Evolutionary conservation across 2,888 invertebrate species (phyloP).

Genomic region (Malthinus flaveolus): DNA sequence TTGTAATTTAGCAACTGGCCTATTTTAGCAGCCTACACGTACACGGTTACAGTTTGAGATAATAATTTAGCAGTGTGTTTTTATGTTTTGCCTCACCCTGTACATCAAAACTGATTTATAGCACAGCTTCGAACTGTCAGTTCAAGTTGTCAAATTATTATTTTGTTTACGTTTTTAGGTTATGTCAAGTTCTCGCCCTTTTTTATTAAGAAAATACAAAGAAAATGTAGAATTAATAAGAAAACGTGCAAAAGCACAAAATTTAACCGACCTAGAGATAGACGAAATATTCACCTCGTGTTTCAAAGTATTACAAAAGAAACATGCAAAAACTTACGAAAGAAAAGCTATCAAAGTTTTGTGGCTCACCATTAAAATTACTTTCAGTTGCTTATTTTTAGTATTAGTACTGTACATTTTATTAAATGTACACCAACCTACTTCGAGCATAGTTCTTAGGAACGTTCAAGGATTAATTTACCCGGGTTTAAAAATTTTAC

Average conservation of each 20-base stretch:
- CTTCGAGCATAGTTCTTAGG: conserved; percentile 68
- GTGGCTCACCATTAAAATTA: conserved; percentile 31
- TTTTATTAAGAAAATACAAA: conserved; percentile 57
- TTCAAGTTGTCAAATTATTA: neutral
- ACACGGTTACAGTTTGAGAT: too few species aligned
- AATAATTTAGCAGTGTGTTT: too few species aligned
- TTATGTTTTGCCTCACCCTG: too few species aligned
- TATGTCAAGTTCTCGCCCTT: conserved; percentile 47
- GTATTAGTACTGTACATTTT: conserved; percentile 54
- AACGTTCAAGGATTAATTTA: conserved; percentile 81
- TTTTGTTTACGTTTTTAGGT: conserved; percentile 13
- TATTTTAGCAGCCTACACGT: too few species aligned
- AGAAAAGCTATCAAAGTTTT: conserved; percentile 22
- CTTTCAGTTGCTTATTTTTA: conserved; percentile 43
- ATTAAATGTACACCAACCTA: conserved; percentile 63
- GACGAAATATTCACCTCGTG: conserved; percentile 62
- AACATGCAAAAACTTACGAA: conserved; percentile 30
- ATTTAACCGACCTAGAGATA: conserved; percentile 66
- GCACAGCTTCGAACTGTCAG: neutral
- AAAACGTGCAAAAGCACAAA: conserved; percentile 61
- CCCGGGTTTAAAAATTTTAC: conserved; percentile 74
- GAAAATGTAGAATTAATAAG: conserved; percentile 62
- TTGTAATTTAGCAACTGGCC: too few species aligned
- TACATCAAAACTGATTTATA: too few species aligned
- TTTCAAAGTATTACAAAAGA: conserved; percentile 53